A percentile compares a stretch with the other conserved stretches of the same genome.
Evolutionary conservation across 2,797 vertebrate genomes (phyloP).

Genomic region (Syngnathus acus): DNA sequence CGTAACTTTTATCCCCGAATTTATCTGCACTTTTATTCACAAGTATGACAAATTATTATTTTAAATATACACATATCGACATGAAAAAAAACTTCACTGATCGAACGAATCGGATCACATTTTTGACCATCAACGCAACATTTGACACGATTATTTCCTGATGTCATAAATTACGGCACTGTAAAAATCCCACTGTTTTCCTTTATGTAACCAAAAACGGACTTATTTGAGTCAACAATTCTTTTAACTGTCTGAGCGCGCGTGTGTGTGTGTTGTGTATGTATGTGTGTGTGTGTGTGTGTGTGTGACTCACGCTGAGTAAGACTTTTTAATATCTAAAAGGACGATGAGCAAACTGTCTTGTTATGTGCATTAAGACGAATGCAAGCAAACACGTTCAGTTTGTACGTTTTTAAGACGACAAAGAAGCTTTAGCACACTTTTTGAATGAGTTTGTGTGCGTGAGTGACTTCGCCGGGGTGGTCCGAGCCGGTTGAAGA

Average conservation of each 20-base stretch:
- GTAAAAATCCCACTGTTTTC: neutral
- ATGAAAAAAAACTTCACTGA: neutral
- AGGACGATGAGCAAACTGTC: neutral
- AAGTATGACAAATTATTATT: neutral
- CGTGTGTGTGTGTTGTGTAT: neutral
- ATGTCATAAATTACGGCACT: neutral
- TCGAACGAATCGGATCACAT: neutral
- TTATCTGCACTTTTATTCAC: neutral
- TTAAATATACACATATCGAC: neutral
- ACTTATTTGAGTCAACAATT: neutral
- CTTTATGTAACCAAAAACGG: neutral
- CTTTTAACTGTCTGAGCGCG: neutral
- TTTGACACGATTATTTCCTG: neutral
- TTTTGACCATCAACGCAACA: neutral
- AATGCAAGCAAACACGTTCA: neutral
- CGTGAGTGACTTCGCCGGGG: neutral
- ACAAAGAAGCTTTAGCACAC: neutral
- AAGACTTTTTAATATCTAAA: neutral
- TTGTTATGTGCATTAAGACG: neutral
- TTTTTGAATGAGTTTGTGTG: neutral
- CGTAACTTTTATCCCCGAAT: neutral
- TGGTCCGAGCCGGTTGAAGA: neutral
- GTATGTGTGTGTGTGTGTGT: neutral
- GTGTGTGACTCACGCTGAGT: slow-evolving; percentile 2
- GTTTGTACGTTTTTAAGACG: neutral